Percentiles rank a stretch among this genome's conserved stretches.
Conservation (phyloP, 2,888 invertebrate genomes). For the Drosophila differens region DNA sequence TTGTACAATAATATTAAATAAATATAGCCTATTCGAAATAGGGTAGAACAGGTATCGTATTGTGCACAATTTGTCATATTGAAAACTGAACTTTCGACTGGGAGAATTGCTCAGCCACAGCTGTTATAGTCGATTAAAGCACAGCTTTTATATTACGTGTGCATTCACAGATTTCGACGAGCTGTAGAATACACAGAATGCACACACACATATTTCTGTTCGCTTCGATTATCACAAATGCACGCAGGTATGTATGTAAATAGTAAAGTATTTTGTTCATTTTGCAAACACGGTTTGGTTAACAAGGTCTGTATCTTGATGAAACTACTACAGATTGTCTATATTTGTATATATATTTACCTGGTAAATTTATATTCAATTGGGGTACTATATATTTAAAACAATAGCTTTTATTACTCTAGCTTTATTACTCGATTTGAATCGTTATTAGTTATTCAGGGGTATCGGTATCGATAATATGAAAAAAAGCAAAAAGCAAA, state of each 20-base stretch:
- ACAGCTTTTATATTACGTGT: not conserved
- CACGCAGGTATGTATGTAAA: not conserved
- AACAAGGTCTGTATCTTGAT: not conserved
- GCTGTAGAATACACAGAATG: not conserved
- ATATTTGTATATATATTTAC: too few species aligned
- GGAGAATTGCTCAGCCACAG: not conserved
- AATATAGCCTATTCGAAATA: not conserved
- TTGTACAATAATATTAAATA: not conserved
- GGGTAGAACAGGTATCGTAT: not conserved
- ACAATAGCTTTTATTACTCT: not conserved
- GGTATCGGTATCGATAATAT: not conserved
- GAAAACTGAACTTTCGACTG: not conserved
- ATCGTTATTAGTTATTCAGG: too few species aligned
- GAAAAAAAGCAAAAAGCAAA: not conserved
- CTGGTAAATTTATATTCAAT: not conserved
- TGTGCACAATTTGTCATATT: conserved; percentile 7
- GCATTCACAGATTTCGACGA: not conserved
- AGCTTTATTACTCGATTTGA: too few species aligned
- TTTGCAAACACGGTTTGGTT: not conserved
- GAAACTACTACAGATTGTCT: not conserved
- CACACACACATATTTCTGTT: not conserved
- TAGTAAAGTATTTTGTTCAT: not conserved
- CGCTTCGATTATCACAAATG: not conserved
- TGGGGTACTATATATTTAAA: not conserved
- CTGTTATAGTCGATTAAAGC: not conserved